phyloP scores from a whole-genome alignment of 2,113 vertebrate species.

The Grallaria varia region DNA sequence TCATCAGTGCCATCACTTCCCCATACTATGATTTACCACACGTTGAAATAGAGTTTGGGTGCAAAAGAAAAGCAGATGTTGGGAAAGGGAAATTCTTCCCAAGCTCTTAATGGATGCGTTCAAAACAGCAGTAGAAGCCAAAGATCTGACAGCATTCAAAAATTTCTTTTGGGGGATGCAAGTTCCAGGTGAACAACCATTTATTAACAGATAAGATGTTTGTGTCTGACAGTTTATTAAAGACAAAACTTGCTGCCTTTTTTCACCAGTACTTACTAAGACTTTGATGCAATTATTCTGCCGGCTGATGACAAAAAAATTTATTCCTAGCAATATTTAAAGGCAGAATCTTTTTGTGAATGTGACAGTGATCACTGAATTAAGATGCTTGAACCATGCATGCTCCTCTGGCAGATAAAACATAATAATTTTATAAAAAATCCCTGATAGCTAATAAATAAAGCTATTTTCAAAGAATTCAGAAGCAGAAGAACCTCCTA shows the following conservation, averaged over 20 bases:
- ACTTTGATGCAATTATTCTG: not conserved
- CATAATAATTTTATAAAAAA: not conserved
- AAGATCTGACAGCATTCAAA: not conserved
- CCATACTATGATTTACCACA: not conserved
- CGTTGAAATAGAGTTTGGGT: not conserved
- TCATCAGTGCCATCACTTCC: not conserved
- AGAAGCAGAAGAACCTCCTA: not conserved
- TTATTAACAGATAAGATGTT: not conserved
- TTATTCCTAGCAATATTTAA: not conserved
- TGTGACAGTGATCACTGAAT: not conserved
- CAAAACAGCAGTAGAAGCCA: not conserved
- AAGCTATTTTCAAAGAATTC: not conserved
- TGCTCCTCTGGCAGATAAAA: not conserved
- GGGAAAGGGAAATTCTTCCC: not conserved
- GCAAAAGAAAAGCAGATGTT: not conserved
- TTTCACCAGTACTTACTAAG: not conserved
- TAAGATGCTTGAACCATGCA: not conserved
- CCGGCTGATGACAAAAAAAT: not conserved
- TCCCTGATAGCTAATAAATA: not conserved
- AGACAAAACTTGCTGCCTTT: not conserved
- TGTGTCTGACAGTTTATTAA: not conserved
- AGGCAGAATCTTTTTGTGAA: not conserved
- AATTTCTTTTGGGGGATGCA: not conserved
- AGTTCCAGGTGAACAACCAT: not conserved
- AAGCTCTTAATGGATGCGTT: not conserved